A percentile compares a stretch with the other conserved stretches of the same genome.
These are phyloP conservation scores for Bradypus variegatus DNA, from an alignment of 2,797 vertebrate genomes.

Conservation along the genomic window DNA sequence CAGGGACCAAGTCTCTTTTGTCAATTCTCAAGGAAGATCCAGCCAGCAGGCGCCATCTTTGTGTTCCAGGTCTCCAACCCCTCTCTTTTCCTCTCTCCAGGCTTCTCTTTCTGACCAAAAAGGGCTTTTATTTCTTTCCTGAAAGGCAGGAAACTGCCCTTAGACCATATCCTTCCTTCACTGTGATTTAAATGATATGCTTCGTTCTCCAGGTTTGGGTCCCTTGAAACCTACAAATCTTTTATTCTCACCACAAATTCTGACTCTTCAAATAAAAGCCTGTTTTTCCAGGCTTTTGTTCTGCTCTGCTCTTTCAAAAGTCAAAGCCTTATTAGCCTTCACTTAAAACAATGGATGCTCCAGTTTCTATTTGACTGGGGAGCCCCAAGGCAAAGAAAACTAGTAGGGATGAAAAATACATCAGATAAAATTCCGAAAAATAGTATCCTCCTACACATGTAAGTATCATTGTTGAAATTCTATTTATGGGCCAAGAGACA, in stretches of 20 bases:
- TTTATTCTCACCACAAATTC: not conserved
- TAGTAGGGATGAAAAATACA: not conserved
- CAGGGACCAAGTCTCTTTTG: not conserved
- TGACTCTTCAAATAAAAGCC: constrained; percentile 16
- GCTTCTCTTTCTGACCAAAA: not conserved
- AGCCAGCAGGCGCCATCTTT: not conserved
- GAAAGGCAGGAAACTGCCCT: not conserved
- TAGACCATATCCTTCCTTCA: not conserved
- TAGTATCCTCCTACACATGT: not conserved
- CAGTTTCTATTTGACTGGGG: not conserved
- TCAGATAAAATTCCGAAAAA: not conserved
- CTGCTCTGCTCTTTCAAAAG: constrained; percentile 19
- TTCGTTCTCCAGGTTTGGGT: not conserved
- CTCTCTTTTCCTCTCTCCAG: not conserved
- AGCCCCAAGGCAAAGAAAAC: not conserved
- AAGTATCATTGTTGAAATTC: not conserved
- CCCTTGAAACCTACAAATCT: constrained; percentile 1
- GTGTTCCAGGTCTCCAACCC: not conserved
- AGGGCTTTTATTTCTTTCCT: not conserved
- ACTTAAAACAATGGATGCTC: not conserved
- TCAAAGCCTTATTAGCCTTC: not conserved
- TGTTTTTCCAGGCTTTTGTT: not conserved
- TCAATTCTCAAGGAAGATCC: not conserved
- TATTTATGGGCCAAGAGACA: not conserved
- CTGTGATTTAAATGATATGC: not conserved